phyloP scores from a whole-genome alignment of 1,140 invertebrate species.

The Ceratoteleas bidentatus region DNA sequence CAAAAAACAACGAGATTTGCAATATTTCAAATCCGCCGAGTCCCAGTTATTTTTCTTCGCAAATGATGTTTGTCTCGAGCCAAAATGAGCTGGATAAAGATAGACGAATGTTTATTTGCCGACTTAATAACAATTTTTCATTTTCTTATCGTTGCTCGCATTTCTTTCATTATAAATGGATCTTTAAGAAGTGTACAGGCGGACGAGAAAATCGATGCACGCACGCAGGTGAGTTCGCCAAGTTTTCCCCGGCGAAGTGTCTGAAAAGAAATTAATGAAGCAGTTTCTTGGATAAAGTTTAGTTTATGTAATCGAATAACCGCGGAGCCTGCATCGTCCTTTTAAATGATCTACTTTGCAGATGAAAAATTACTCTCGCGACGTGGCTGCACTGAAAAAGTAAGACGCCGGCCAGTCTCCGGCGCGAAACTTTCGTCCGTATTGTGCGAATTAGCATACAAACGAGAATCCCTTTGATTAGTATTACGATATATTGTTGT shows the following conservation, averaged over 20 bases:
- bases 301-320: constrained; percentile 48
- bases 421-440: constrained; percentile 17
- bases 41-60: too few relatives aligned
- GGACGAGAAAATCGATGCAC: constrained; percentile 33
- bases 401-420: background rate
- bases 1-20: too few relatives aligned
- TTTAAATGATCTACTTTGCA: constrained; percentile 49
- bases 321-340: constrained; percentile 36
- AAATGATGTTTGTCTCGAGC: too few relatives aligned
- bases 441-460: constrained; percentile 28
- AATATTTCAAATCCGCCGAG: too few relatives aligned
- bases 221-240: constrained; percentile 31
- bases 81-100: too few relatives aligned
- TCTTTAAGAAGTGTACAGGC: constrained; percentile 8
- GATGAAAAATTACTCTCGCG: constrained; percentile 45
- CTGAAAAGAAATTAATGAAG: constrained; percentile 56
- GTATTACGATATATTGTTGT: background rate
- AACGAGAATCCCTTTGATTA: constrained; percentile 7
- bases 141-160: background rate
- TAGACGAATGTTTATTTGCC: too few relatives aligned
- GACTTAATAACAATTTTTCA: too few relatives aligned
- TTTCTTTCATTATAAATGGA: constrained; percentile 21
- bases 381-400: constrained; percentile 8
- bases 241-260: constrained; percentile 30
- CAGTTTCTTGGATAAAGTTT: constrained; percentile 52